A percentile compares a stretch with the other conserved stretches of the same genome.
Conservation (phyloP, 2,888 invertebrate genomes). For the Sepioteuthis lessoniana region DNA sequence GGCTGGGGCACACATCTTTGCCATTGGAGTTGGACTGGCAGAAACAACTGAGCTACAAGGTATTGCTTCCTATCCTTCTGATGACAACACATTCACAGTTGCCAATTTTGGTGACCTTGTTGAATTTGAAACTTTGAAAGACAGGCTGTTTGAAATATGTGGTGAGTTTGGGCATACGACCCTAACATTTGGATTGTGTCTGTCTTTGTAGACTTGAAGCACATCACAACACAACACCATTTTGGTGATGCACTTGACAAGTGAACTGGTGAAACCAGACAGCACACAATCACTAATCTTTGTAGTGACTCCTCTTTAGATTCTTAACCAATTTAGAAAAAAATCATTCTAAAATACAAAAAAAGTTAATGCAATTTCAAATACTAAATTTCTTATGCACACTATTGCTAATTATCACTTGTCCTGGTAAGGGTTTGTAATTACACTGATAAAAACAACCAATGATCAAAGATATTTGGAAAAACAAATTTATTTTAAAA, state of each 20-base stretch:
- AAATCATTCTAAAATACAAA: background rate
- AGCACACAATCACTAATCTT: constrained; percentile 39
- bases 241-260: constrained; percentile 17
- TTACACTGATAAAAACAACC: background rate
- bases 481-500: too few relatives aligned
- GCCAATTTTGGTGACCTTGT: constrained; percentile 57
- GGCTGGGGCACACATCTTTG: constrained; percentile 56
- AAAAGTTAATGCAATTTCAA: background rate
- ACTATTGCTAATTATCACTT: constrained; percentile 4
- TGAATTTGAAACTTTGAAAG: constrained; percentile 34
- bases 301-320: constrained; percentile 33
- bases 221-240: constrained; percentile 39
- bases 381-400: constrained; percentile 45
- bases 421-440: constrained; percentile 44
- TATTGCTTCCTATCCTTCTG: constrained; percentile 59
- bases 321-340: background rate
- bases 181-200: constrained; percentile 38
- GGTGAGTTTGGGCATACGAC: constrained; percentile 44
- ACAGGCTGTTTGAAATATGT: constrained; percentile 39
- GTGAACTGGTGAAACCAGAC: constrained; percentile 15
- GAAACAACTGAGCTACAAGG: constrained; percentile 60
- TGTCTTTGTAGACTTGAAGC: background rate
- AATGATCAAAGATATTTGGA: background rate
- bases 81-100: constrained; percentile 57
- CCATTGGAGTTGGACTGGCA: constrained; percentile 59